phyloP scores from a whole-genome alignment of 2,888 invertebrate species.

The Strigamia maritima region DNA sequence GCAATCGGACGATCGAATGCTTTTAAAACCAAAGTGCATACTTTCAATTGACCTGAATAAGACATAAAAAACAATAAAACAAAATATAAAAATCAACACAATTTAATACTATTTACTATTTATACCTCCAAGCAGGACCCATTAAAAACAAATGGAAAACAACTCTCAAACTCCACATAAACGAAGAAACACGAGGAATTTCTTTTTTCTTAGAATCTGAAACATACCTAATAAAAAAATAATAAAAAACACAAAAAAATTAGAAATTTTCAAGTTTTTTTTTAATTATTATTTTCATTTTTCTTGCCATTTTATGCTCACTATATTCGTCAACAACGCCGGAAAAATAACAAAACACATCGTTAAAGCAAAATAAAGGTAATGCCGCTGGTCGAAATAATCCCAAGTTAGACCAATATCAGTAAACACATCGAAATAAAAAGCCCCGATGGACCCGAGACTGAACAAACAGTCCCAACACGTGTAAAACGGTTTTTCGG shows the following conservation, averaged over 20 bases:
- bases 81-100: too few relatives aligned
- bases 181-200: constrained; percentile 46
- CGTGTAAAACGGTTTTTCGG: neutral
- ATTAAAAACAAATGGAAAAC: constrained; percentile 67
- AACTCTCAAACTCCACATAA: constrained; percentile 60
- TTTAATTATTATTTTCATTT: too few relatives aligned
- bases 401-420: neutral
- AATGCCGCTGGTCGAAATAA: neutral
- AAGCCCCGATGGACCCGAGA: neutral
- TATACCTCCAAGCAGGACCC: constrained; percentile 68
- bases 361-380: constrained; percentile 47
- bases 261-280: too few relatives aligned
- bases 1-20: neutral
- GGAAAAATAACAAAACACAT: constrained; percentile 68
- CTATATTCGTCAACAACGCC: constrained; percentile 69
- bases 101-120: too few relatives aligned
- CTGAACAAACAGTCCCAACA: neutral
- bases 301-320: constrained; percentile 66
- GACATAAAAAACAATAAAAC: too few relatives aligned
- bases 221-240: constrained; percentile 39
- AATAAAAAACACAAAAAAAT: neutral
- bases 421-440: neutral
- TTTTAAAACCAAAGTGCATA: neutral
- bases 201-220: constrained; percentile 39
- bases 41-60: constrained; percentile 45